phyloP scores from a whole-genome alignment of 1,140 invertebrate species.

The Drosophila hydei region DNA sequence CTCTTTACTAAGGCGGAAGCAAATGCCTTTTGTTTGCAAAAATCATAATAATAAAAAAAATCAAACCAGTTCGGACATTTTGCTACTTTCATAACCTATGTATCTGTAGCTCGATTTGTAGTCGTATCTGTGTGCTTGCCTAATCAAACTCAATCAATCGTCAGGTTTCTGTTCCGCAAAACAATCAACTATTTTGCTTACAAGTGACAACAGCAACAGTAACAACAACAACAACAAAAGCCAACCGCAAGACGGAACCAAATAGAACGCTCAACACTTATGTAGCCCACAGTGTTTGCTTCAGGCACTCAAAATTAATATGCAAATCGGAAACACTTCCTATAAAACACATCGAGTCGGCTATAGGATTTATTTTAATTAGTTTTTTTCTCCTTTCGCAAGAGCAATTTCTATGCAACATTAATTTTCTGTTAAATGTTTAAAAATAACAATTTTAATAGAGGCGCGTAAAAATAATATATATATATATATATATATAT shows the following conservation, averaged over 20 bases:
- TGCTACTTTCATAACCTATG: constrained; percentile 66
- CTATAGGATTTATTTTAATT: background rate
- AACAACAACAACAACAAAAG: constrained; percentile 16
- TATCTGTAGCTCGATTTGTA: constrained; percentile 1
- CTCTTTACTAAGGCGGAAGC: constrained; percentile 68
- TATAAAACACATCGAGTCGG: constrained; percentile 10
- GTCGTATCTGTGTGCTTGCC: constrained; percentile 18
- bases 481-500: background rate
- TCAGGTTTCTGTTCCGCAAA: constrained; percentile 75
- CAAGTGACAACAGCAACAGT: constrained; percentile 53
- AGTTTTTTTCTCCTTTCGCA: background rate
- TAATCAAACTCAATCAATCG: constrained; percentile 76
- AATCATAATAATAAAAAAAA: constrained; percentile 1
- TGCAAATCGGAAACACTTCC: constrained; percentile 64
- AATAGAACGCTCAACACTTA: constrained; percentile 35
- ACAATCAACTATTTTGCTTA: constrained; percentile 68
- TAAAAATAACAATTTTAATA: background rate
- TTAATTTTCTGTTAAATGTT: background rate
- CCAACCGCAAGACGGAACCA: constrained; percentile 48
- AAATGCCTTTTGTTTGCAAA: constrained; percentile 49
- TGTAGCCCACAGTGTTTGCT: constrained; percentile 2
- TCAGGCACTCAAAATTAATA: constrained; percentile 40
- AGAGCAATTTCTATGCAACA: constrained; percentile 1
- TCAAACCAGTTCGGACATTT: constrained; percentile 60
- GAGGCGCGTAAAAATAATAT: background rate